Conservation (phyloP, 2,797 vertebrate species). For the Halcyon chelicuti region DNA sequence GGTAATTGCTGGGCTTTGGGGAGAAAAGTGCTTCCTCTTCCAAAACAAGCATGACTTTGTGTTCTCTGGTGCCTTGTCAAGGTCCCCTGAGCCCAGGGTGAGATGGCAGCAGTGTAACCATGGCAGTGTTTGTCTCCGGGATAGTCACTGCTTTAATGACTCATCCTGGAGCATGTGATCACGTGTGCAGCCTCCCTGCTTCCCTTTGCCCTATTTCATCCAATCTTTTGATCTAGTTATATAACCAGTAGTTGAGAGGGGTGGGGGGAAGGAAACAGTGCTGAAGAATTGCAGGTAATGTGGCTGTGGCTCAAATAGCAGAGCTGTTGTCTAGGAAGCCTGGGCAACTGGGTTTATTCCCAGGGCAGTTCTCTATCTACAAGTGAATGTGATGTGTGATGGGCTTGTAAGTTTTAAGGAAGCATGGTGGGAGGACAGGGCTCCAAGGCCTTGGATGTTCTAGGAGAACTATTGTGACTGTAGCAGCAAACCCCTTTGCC, state of each 20-base stretch:
- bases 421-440: not conserved
- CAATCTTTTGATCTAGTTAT: slow-evolving; percentile 68
- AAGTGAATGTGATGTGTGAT: not conserved
- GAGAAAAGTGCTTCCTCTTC: not conserved
- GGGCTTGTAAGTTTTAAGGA: not conserved
- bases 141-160: slow-evolving; percentile 59
- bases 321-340: slow-evolving; percentile 33
- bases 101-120: slow-evolving; percentile 57
- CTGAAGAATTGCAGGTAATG: slow-evolving; percentile 31
- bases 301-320: slow-evolving; percentile 8
- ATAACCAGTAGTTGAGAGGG: slow-evolving; percentile 36
- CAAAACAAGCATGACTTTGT: not conserved
- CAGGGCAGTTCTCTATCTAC: not conserved
- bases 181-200: slow-evolving; percentile 52
- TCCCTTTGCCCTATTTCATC: slow-evolving; percentile 74
- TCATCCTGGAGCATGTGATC: slow-evolving; percentile 60
- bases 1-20: not conserved
- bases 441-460: not conserved
- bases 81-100: slow-evolving; percentile 24
- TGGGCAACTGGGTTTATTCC: not conserved
- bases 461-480: not conserved
- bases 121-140: slow-evolving; percentile 57
- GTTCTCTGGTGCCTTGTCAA: slow-evolving; percentile 12
- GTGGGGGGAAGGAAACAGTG: not conserved
- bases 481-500: not conserved